phyloP scores from a whole-genome alignment of 2,113 vertebrate species.

The Anarhynchus alexandrinus region DNA sequence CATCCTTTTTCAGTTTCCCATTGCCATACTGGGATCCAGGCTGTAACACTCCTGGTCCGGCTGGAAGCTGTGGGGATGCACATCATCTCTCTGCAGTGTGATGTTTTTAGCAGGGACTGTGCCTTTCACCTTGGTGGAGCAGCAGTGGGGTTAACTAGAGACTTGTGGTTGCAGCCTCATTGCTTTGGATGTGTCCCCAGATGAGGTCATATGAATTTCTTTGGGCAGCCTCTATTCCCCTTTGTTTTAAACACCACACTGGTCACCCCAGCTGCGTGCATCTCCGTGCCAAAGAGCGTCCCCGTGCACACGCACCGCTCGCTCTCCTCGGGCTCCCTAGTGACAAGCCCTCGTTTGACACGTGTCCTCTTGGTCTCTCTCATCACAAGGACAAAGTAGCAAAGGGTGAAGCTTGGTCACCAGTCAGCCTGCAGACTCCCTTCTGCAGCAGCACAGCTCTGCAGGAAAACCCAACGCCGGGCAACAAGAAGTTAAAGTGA shows the following conservation, averaged over 20 bases:
- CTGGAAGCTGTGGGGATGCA: not conserved
- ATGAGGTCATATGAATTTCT: conserved; percentile 56
- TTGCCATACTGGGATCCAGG: not conserved
- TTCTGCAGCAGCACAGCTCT: not conserved
- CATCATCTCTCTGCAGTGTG: not conserved
- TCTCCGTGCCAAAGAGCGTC: not conserved
- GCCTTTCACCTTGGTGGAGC: not conserved
- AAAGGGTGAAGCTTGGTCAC: not conserved
- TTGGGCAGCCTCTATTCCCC: conserved; percentile 31
- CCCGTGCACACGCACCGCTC: not conserved
- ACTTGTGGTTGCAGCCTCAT: conserved; percentile 1
- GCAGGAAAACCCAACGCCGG: not conserved
- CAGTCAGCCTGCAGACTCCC: not conserved
- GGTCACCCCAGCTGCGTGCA: conserved; percentile 18
- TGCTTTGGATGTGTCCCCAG: conserved; percentile 34
- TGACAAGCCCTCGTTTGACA: not conserved
- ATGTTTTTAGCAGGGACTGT: not conserved
- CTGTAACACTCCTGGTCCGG: not conserved
- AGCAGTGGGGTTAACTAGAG: conserved; percentile 27
- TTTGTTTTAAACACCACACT: conserved; percentile 12
- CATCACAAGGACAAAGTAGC: fast-evolving
- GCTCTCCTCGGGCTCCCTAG: not conserved
- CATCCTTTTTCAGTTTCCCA: not conserved
- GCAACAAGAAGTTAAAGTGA: not conserved
- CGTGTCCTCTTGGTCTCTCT: not conserved